Evolutionary conservation across 2,113 vertebrate species (phyloP).

Genomic region (Scomber scombrus): DNA sequence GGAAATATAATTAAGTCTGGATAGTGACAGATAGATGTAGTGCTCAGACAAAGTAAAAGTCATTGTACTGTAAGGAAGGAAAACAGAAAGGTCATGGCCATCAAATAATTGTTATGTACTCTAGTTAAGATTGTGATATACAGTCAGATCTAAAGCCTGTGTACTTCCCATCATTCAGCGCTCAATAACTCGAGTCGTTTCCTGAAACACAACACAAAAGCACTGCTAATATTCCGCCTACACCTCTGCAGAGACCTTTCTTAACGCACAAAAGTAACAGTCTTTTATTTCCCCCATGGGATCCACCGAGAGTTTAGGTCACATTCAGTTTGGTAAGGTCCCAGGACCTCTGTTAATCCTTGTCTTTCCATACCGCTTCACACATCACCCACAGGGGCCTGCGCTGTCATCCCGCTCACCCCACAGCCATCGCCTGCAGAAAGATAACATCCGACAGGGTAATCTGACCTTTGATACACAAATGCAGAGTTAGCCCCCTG

Average conservation of each 20-base stretch:
- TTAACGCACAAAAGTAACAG: slow-evolving; percentile 29
- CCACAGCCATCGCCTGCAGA: slow-evolving; percentile 66
- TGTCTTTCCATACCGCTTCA: slow-evolving; percentile 74
- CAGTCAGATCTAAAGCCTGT: slow-evolving; percentile 43
- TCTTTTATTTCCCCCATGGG: slow-evolving; percentile 58
- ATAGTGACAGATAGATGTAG: slow-evolving; percentile 24
- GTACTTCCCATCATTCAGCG: slow-evolving; percentile 55
- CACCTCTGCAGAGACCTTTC: slow-evolving; percentile 26
- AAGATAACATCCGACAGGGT: slow-evolving; percentile 84
- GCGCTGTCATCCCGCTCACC: slow-evolving; percentile 71
- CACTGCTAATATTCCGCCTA: background rate
- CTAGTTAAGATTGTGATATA: slow-evolving; percentile 33
- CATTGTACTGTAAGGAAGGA: slow-evolving; percentile 46
- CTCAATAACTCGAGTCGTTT: slow-evolving; percentile 49
- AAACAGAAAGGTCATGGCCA: slow-evolving; percentile 43
- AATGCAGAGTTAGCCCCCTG: slow-evolving; percentile 64
- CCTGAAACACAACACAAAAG: slow-evolving; percentile 51
- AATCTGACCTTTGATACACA: slow-evolving; percentile 86
- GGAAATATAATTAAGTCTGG: slow-evolving; percentile 42
- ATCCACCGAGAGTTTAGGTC: slow-evolving; percentile 66
- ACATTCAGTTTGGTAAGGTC: slow-evolving; percentile 60
- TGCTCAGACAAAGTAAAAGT: slow-evolving; percentile 34
- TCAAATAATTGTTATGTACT: slow-evolving; percentile 40
- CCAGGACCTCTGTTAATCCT: slow-evolving; percentile 79
- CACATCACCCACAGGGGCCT: slow-evolving; percentile 68